Conservation (phyloP, 53 echinoderm and acorn worm genomes). For the Temnopleurus reevesii region DNA sequence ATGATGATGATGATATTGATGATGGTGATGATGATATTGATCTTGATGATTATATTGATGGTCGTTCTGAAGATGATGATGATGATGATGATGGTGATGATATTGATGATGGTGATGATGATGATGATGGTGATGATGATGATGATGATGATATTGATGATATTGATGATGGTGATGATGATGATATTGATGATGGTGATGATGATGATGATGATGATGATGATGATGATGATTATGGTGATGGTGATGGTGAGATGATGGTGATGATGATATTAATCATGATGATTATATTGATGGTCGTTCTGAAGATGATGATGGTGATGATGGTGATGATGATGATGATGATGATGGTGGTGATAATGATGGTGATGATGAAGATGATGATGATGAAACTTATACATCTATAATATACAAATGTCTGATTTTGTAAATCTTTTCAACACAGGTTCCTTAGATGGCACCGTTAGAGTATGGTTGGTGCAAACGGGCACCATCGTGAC, state of each 20-base stretch:
- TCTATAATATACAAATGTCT: not conserved
- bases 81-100: not conserved
- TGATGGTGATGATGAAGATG: not conserved
- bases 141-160: not conserved
- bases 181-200: not conserved
- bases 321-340: not conserved
- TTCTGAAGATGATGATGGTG: too few species aligned
- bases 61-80: not conserved
- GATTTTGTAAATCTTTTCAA: too few species aligned
- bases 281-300: too few species aligned
- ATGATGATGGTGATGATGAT: not conserved
- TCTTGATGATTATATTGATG: not conserved
- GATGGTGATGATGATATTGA: not conserved
- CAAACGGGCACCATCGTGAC: constrained; percentile 87
- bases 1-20: not conserved
- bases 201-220: not conserved
- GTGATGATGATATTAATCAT: not conserved
- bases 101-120: not conserved
- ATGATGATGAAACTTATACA: not conserved
- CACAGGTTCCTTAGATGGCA: constrained; percentile 91
- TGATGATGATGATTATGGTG: not conserved
- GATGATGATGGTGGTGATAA: not conserved
- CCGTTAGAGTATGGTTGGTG: constrained; percentile 86
- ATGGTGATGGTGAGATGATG: too few species aligned
- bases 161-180: not conserved